Evolutionary conservation across 2,888 invertebrate species (phyloP), one percentile per base, ranked within the genome.

Genomic region (Bimastos eiseni): DNA sequence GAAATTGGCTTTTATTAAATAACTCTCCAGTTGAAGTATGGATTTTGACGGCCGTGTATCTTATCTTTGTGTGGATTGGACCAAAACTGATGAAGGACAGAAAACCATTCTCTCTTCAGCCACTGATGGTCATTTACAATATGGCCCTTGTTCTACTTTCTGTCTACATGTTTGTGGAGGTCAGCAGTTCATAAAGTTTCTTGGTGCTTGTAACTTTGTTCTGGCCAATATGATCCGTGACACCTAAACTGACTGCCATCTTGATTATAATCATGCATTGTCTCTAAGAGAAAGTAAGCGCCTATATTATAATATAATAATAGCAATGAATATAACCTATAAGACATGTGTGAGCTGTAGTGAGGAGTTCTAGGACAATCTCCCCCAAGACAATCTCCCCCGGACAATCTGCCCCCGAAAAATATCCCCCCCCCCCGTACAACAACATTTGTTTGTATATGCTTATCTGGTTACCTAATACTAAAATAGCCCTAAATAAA

Each of bases 111-210:
- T 96, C 97, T 93, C 95, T 98, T 89, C 97, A 97, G 36, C 96
- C 96, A 96, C 95, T 97, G 3, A 96, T 98, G 92, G 96, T 98
- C 91, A 96, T 97, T 6, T 98, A 98, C 95, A 98, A 98, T 95
- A 95, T 98, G 92, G 96, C 96, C 1, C 97, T 98, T 97, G 97
- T 98, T 6, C 95, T 95, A 0, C 95, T 98, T 89, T 98, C 98
- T 94, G 96, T 96, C 8, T 97, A 97, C 94, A 98, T 98, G 94
- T 97, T 97, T 90, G 95, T 97, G 92, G 97, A 98, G 96, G 97
- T 97, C 94, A 86, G 34, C 70, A 70, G 70, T 70, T 70, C n/a
- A n/a, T 70, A 70, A n/a, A 70, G 11, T 70, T 2, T 70, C 70
- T 6, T n/a, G 2, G 6, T 70, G 1, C 17, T n/a, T 70, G 70